Conservation (phyloP, 1,140 invertebrate genomes). For the Hirudo medicinalis region DNA sequence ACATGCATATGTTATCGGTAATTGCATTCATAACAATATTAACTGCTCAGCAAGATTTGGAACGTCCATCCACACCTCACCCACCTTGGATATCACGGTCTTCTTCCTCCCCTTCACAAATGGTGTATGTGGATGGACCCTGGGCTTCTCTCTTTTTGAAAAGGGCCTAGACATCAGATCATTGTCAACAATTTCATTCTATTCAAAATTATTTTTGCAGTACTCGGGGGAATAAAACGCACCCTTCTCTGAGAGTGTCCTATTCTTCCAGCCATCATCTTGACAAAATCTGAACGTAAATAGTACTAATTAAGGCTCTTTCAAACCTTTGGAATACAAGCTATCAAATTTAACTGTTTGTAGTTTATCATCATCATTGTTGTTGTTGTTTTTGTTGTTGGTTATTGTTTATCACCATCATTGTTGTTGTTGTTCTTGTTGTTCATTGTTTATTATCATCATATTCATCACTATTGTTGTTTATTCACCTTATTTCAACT, state of each 20-base stretch:
- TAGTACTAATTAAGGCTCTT: not conserved
- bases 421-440: not conserved
- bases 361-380: not conserved
- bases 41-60: too few relatives aligned
- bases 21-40: too few relatives aligned
- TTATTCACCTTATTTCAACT: too few relatives aligned
- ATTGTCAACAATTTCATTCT: not conserved
- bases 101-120: conserved; percentile 17
- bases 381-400: not conserved
- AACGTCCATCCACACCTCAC: not conserved
- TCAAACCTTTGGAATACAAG: too few relatives aligned
- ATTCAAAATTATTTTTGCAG: too few relatives aligned
- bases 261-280: conserved; percentile 11
- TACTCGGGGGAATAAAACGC: not conserved
- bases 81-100: conserved; percentile 15
- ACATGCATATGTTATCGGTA: too few relatives aligned
- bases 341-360: not conserved
- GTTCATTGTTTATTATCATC: conserved; percentile 5
- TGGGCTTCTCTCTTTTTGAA: conserved; percentile 9
- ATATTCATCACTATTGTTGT: conserved; percentile 13
- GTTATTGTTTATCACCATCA: conserved; percentile 2
- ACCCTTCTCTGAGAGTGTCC: conserved; percentile 10
- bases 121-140: conserved; percentile 15
- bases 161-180: not conserved
- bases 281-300: not conserved